Evolutionary conservation across 2,113 vertebrate species (phyloP).

Genomic region (Chamaea fasciata): DNA sequence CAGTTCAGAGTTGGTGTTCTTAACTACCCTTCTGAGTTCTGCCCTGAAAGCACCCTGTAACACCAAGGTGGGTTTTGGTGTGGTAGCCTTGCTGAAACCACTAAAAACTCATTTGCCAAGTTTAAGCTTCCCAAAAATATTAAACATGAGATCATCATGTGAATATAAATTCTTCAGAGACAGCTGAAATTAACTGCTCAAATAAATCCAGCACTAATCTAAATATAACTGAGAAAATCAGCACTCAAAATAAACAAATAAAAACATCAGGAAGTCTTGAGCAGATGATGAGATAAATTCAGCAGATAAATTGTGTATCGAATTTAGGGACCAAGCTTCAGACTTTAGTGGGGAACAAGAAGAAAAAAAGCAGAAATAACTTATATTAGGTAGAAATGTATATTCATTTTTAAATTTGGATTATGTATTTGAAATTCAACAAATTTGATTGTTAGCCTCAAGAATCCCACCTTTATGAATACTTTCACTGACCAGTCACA

Average conservation of each 20-base stretch:
- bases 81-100: background rate
- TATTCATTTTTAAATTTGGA: background rate
- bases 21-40: background rate
- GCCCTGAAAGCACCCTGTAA: background rate
- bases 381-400: background rate
- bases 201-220: background rate
- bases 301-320: background rate
- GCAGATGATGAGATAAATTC: background rate
- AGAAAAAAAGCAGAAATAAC: background rate
- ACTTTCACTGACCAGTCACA: background rate
- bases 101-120: background rate
- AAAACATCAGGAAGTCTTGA: background rate
- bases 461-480: background rate
- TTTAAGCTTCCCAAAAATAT: background rate
- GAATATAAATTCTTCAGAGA: background rate
- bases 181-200: background rate
- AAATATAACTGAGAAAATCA: background rate
- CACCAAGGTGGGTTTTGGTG: background rate
- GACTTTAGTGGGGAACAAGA: background rate
- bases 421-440: background rate
- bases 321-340: background rate
- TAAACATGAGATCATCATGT: accelerated
- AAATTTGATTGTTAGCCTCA: background rate
- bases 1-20: accelerated
- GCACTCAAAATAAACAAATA: background rate